Conservation (phyloP, 2,888 invertebrate genomes). For the Tinea trinotella region DNA sequence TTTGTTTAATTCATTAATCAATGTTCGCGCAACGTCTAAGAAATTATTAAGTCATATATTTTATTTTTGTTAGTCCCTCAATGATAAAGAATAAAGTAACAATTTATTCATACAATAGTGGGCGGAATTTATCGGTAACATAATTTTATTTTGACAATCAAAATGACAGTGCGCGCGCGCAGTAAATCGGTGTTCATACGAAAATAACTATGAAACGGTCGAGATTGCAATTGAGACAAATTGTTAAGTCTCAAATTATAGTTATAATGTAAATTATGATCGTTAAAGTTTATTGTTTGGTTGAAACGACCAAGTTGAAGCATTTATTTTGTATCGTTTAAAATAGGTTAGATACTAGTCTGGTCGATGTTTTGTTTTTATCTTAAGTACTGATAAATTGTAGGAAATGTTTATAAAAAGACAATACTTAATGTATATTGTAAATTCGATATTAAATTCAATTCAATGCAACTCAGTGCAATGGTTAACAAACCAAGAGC, state of each 20-base stretch:
- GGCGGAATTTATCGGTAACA: background rate
- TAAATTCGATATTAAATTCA: too few species aligned
- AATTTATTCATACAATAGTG: background rate
- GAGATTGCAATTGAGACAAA: conserved; percentile 4
- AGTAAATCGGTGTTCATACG: background rate
- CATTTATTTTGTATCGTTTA: background rate
- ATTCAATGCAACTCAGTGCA: too few species aligned
- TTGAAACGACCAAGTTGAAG: background rate
- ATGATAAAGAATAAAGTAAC: background rate
- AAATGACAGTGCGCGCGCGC: background rate
- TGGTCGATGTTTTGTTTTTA: too few species aligned
- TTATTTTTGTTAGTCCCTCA: too few species aligned
- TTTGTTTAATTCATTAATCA: too few species aligned
- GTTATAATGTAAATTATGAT: conserved; percentile 14
- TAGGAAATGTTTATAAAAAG: too few species aligned
- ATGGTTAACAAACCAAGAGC: too few species aligned
- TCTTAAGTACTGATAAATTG: too few species aligned
- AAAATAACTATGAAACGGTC: background rate
- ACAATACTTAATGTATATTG: too few species aligned
- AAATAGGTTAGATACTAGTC: too few species aligned
- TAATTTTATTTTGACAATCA: conserved; percentile 6
- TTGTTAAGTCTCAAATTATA: conserved; percentile 3
- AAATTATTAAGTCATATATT: too few species aligned
- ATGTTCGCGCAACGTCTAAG: too few species aligned
- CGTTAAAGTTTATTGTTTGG: conserved; percentile 2